These are phyloP conservation scores for Eupithecia tripunctaria DNA, from an alignment of 2,888 invertebrate species.

Conservation along the genomic window DNA sequence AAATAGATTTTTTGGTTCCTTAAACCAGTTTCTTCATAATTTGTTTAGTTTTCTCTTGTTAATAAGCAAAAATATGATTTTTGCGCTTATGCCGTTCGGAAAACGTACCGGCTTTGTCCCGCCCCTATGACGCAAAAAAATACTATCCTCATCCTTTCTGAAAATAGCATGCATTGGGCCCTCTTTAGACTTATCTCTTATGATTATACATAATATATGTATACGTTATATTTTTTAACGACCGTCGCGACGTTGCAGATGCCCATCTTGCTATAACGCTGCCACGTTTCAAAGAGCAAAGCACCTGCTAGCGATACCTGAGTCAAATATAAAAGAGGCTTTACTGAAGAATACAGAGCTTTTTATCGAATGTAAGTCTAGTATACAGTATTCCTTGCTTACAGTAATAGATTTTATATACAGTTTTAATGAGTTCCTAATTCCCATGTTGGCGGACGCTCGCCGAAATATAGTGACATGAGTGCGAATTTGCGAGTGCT, in stretches of 20 bases:
- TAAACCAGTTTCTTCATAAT: too few relatives aligned
- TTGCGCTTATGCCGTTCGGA: too few relatives aligned
- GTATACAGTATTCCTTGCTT: not conserved
- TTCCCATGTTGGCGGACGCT: not conserved
- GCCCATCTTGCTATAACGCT: conserved; percentile 84
- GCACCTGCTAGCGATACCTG: conserved; percentile 83
- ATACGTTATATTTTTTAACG: not conserved
- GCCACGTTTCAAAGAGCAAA: conserved; percentile 85
- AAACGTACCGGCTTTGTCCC: too few relatives aligned
- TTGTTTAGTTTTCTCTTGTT: too few relatives aligned
- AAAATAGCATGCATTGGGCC: too few relatives aligned
- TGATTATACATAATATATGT: too few relatives aligned
- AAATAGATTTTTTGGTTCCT: too few relatives aligned
- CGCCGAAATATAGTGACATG: not conserved
- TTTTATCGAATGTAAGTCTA: conserved; percentile 82
- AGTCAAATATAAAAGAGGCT: conserved; percentile 66
- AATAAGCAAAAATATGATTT: too few relatives aligned
- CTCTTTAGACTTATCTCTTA: too few relatives aligned
- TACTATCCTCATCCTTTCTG: too few relatives aligned
- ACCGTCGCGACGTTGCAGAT: conserved; percentile 76
- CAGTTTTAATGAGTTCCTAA: not conserved
- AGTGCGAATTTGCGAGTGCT: not conserved
- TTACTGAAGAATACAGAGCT: conserved; percentile 62
- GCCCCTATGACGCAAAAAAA: too few relatives aligned
- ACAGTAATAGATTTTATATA: not conserved